Percentiles rank a stretch among this genome's conserved stretches.
phyloP scores from a whole-genome alignment of 2,797 vertebrate species.

The Poecile montanus region DNA sequence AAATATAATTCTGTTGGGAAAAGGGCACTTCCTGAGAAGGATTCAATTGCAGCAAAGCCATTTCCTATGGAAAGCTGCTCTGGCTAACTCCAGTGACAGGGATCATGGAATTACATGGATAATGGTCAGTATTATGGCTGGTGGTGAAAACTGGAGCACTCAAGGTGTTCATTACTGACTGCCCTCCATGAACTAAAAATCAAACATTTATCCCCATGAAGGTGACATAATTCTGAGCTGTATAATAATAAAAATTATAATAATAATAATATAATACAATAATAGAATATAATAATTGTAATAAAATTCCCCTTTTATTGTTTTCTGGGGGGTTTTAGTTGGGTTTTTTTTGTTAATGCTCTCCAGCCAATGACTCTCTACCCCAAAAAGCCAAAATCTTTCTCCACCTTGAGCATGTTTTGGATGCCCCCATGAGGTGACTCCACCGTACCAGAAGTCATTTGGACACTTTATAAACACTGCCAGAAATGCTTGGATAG shows the following conservation, averaged over 20 bases:
- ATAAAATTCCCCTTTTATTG: background rate
- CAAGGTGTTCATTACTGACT: background rate
- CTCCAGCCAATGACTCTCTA: background rate
- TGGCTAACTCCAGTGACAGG: background rate
- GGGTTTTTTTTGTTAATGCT: fast-evolving
- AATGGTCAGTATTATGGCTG: background rate
- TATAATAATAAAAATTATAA: background rate
- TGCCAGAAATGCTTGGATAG: background rate
- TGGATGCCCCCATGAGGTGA: background rate
- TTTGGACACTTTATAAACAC: background rate
- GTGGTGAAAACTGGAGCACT: background rate
- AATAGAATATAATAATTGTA: too few relatives aligned
- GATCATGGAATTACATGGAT: background rate
- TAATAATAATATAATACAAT: too few relatives aligned
- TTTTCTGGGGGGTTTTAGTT: fast-evolving
- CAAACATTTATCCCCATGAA: background rate
- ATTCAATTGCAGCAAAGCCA: background rate
- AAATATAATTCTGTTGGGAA: too few relatives aligned
- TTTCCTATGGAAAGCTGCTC: background rate
- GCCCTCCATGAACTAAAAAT: background rate
- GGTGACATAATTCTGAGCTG: background rate
- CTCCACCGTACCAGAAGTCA: fast-evolving
- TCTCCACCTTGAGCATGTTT: background rate
- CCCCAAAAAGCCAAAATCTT: background rate
- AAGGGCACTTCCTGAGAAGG: background rate